Percentiles rank a stretch among this genome's conserved stretches.
phyloP scores from a whole-genome alignment of 2,888 invertebrate species.

The Drosophila atroscutellata region DNA sequence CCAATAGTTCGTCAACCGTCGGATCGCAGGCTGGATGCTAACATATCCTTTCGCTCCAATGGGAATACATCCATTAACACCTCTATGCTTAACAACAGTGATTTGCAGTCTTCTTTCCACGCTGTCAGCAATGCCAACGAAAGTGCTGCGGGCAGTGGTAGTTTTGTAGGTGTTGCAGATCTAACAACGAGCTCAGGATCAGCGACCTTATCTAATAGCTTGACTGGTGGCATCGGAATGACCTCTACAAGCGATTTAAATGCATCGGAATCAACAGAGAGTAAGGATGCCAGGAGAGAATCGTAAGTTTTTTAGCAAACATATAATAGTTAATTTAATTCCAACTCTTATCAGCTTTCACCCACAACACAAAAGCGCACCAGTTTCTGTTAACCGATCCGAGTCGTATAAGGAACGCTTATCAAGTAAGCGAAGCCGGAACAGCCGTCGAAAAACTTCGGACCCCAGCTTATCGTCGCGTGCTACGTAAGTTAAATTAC shows the following conservation, averaged over 20 bases:
- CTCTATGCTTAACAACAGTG: slow-evolving; percentile 75
- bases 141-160: slow-evolving; percentile 49
- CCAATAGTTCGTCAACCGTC: slow-evolving; percentile 85
- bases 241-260: slow-evolving; percentile 70
- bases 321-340: not conserved
- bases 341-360: slow-evolving; percentile 65
- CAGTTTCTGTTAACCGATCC: slow-evolving; percentile 87
- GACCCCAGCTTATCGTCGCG: slow-evolving; percentile 91
- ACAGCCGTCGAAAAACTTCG: slow-evolving; percentile 90
- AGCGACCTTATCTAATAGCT: slow-evolving; percentile 46
- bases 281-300: slow-evolving; percentile 74
- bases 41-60: slow-evolving; percentile 80
- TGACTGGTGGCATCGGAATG: slow-evolving; percentile 54
- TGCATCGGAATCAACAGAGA: slow-evolving; percentile 82
- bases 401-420: slow-evolving; percentile 91
- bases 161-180: slow-evolving; percentile 44
- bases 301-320: slow-evolving; percentile 59
- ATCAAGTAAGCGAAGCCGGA: slow-evolving; percentile 88
- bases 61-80: slow-evolving; percentile 77
- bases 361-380: slow-evolving; percentile 84
- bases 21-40: slow-evolving; percentile 84
- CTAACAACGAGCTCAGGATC: slow-evolving; percentile 54
- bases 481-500: slow-evolving; percentile 86
- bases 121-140: slow-evolving; percentile 57
- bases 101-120: slow-evolving; percentile 76